Conservation (phyloP, 2,888 invertebrate genomes). For the Apamea epomidion region DNA sequence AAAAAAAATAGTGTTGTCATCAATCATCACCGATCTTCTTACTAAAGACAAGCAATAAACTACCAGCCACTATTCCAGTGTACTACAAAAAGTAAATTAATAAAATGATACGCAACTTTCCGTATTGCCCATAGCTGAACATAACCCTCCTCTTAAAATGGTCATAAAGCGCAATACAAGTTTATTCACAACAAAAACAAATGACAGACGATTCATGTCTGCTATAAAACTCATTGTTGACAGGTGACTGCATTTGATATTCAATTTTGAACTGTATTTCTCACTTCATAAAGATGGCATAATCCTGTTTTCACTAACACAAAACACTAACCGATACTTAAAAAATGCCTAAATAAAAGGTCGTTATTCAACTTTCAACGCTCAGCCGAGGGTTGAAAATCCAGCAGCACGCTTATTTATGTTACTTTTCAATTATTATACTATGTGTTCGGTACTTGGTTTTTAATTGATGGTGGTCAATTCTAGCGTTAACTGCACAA, state of each 20-base stretch:
- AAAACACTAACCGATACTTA: neutral
- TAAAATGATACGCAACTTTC: neutral
- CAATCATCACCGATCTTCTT: neutral
- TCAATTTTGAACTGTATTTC: conserved; percentile 3
- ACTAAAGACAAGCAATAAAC: neutral
- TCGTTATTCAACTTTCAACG: neutral
- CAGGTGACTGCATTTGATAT: conserved; percentile 1
- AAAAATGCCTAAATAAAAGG: neutral
- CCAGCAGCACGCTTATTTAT: too few species aligned
- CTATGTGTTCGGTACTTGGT: neutral
- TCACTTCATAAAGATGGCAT: neutral
- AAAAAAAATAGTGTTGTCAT: neutral
- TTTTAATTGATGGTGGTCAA: conserved; percentile 27
- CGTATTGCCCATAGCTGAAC: conserved; percentile 17
- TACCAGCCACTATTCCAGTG: neutral
- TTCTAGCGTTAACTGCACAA: neutral
- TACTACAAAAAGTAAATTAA: neutral
- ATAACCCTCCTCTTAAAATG: neutral
- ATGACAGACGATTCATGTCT: neutral
- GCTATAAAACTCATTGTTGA: conserved; percentile 10
- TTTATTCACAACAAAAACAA: conserved; percentile 27
- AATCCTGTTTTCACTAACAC: neutral
- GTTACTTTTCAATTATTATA: neutral
- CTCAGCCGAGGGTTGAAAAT: neutral
- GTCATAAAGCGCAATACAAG: conserved; percentile 9